These are phyloP conservation scores for Asarcornis scutulata DNA, from an alignment of 2,113 vertebrate genomes.

Conservation along the genomic window DNA sequence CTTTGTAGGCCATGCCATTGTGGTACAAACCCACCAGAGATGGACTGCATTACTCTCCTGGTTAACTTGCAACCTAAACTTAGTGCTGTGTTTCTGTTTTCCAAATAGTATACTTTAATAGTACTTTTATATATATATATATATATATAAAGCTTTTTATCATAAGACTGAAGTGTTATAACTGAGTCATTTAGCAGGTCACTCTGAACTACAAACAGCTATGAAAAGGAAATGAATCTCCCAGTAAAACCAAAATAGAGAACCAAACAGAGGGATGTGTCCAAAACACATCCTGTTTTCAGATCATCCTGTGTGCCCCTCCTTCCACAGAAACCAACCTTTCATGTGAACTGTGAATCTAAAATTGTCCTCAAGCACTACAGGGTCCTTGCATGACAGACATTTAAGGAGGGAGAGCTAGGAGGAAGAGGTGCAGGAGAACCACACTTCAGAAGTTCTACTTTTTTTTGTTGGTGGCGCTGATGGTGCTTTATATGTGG, in stretches of 20 bases:
- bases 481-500: background rate
- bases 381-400: background rate
- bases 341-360: background rate
- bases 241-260: constrained; percentile 59
- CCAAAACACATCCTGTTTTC: constrained; percentile 67
- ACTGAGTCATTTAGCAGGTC: background rate
- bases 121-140: too few relatives aligned
- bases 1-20: background rate
- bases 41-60: background rate
- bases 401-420: background rate
- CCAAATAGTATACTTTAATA: background rate
- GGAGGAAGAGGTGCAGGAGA: background rate
- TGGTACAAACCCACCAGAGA: background rate
- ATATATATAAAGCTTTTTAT: background rate
- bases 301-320: constrained; percentile 20
- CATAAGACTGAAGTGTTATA: background rate
- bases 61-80: background rate
- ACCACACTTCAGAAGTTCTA: fast-evolving
- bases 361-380: background rate
- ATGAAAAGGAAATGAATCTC: constrained; percentile 57
- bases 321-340: background rate
- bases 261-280: constrained; percentile 28
- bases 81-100: background rate
- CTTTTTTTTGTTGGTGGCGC: background rate
- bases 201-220: background rate